phyloP scores from a whole-genome alignment of 2,888 invertebrate genomes.

The Lomographa bimaculata region DNA sequence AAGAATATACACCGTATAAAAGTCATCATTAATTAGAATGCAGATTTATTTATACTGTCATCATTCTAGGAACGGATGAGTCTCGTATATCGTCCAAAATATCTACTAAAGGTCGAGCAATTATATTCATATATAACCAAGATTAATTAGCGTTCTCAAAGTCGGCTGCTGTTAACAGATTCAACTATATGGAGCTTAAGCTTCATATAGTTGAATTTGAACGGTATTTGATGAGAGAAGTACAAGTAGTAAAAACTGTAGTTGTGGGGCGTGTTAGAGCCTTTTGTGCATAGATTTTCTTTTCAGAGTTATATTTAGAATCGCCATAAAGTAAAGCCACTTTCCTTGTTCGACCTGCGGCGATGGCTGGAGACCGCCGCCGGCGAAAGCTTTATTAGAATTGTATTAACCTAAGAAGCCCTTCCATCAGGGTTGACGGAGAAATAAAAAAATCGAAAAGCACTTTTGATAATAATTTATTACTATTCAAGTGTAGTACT shows the following conservation, averaged over 20 bases:
- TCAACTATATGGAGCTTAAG: no score
- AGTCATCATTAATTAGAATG: no score
- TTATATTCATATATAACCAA: no score
- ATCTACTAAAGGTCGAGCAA: no score
- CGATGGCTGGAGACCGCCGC: slow-evolving; percentile 20
- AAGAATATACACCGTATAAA: no score
- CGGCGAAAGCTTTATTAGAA: slow-evolving; percentile 26
- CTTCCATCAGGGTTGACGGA: slow-evolving; percentile 9
- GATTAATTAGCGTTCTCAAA: slow-evolving; percentile 23
- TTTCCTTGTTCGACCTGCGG: slow-evolving; percentile 32
- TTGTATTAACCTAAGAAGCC: slow-evolving; percentile 19
- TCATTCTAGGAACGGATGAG: no score
- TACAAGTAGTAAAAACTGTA: no score
- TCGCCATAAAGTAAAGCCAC: slow-evolving; percentile 33
- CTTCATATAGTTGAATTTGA: slow-evolving; percentile 37
- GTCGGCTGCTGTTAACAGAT: no score
- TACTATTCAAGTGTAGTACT: no score
- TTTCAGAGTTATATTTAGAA: slow-evolving; percentile 32
- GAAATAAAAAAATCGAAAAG: slow-evolving; percentile 1
- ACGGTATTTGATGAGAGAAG: slow-evolving; percentile 27
- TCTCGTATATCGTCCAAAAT: no score
- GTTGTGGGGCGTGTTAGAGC: slow-evolving; percentile 18
- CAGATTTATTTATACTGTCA: no score
- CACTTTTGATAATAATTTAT: not conserved
- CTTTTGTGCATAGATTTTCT: slow-evolving; percentile 30